These are phyloP conservation scores for Tetramorium alpestre DNA, from an alignment of 1,140 invertebrate genomes.

Conservation along the genomic window DNA sequence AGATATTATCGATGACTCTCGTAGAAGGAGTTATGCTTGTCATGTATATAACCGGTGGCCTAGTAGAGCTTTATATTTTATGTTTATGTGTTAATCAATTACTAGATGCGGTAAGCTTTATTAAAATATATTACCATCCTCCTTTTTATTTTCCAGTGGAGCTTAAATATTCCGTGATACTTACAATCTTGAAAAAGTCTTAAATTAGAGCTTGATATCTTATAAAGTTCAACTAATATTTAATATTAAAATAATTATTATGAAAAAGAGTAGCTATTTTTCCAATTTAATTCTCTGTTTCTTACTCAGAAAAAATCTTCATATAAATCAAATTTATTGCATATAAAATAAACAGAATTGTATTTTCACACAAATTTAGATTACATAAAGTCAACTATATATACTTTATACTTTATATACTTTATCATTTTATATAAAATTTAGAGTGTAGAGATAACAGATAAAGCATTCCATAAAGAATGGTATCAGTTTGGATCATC, in stretches of 20 bases:
- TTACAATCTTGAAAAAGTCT: neutral
- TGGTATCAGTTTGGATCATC: constrained; percentile 55
- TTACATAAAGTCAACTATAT: neutral
- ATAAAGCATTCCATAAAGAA: constrained; percentile 65
- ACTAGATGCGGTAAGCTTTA: constrained; percentile 66
- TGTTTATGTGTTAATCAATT: constrained; percentile 71
- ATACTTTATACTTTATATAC: neutral
- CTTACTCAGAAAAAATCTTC: neutral
- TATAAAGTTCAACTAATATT: neutral
- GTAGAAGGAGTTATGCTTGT: constrained; percentile 46
- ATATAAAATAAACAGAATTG: neutral
- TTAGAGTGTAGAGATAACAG: constrained; percentile 65
- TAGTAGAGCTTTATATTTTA: constrained; percentile 71
- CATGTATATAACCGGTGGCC: constrained; percentile 42
- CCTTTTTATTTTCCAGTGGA: neutral
- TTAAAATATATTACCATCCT: neutral
- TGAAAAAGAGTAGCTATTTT: neutral
- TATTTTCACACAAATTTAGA: neutral
- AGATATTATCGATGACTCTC: neutral
- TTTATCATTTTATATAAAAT: neutral
- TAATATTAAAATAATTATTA: neutral
- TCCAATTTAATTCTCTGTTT: neutral
- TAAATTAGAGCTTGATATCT: neutral
- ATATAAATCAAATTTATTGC: neutral
- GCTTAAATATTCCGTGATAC: neutral